Percentiles rank a stretch among this genome's conserved stretches.
Evolutionary conservation across 2,888 invertebrate species (phyloP).

Genomic region (Hypsopygia costalis): DNA sequence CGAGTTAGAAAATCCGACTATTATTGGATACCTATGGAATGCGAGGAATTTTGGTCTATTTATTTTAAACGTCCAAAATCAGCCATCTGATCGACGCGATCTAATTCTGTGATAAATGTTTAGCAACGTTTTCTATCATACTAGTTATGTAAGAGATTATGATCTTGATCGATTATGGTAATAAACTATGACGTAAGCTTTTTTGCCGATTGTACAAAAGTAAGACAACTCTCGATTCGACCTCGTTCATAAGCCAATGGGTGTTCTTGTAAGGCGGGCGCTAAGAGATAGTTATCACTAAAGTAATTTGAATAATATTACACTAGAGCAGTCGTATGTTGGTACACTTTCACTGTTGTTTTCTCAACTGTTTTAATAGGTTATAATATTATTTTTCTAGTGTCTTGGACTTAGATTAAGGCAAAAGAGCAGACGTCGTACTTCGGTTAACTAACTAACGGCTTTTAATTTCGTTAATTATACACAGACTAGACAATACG

Average conservation of each 20-base stretch:
- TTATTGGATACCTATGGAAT: conserved; percentile 26
- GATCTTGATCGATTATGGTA: conserved; percentile 73
- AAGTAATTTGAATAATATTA: conserved; percentile 46
- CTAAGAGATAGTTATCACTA: conserved; percentile 46
- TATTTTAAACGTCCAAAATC: conserved; percentile 14
- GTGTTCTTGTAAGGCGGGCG: conserved; percentile 37
- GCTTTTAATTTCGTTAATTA: too few relatives aligned
- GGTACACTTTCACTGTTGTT: conserved; percentile 35
- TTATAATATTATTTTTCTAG: not conserved
- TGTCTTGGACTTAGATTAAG: too few relatives aligned
- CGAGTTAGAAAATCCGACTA: conserved; percentile 23
- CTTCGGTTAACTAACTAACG: too few relatives aligned
- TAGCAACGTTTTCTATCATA: conserved; percentile 52
- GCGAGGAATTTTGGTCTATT: conserved; percentile 22
- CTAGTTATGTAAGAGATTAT: conserved; percentile 59
- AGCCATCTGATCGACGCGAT: conserved; percentile 1
- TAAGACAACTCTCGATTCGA: conserved; percentile 51
- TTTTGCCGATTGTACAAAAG: conserved; percentile 48
- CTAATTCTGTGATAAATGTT: conserved; percentile 38
- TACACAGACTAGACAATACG: too few relatives aligned
- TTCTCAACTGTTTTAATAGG: conserved; percentile 10
- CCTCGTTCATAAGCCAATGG: conserved; percentile 46
- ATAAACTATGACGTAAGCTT: conserved; percentile 60
- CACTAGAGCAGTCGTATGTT: conserved; percentile 25
- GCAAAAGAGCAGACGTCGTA: too few relatives aligned